Conservation (phyloP, 2,113 vertebrate genomes). For the Sander vitreus region DNA sequence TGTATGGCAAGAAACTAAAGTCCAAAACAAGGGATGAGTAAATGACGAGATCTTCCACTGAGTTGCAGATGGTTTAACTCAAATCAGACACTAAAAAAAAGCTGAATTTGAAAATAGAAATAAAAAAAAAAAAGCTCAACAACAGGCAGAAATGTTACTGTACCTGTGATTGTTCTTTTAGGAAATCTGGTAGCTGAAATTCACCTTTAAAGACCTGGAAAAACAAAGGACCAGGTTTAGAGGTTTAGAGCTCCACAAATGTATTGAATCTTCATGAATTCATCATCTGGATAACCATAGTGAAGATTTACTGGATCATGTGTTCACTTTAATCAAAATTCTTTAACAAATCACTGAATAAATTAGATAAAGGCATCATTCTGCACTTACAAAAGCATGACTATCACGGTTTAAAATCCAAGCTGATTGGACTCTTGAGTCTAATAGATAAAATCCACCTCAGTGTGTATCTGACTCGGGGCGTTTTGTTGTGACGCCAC, state of each 20-base stretch:
- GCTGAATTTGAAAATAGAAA: conserved; percentile 15
- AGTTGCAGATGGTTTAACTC: conserved; percentile 53
- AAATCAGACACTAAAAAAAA: conserved; percentile 40
- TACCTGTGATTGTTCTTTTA: conserved; percentile 97
- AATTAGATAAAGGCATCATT: not conserved
- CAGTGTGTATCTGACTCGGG: not conserved
- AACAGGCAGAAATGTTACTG: conserved; percentile 79
- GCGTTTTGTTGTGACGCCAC: not conserved
- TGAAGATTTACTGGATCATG: not conserved
- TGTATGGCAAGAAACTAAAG: conserved; percentile 35
- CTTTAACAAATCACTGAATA: not conserved
- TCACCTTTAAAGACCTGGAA: conserved; percentile 97
- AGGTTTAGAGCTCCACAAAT: conserved; percentile 52
- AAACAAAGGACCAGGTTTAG: conserved; percentile 84
- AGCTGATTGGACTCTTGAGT: not conserved
- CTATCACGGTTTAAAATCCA: not conserved
- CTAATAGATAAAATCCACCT: not conserved
- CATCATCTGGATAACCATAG: conserved; percentile 20
- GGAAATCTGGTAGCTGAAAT: conserved; percentile 98
- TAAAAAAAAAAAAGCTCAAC: conserved; percentile 38
- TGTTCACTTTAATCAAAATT: not conserved
- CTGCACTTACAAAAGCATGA: not conserved
- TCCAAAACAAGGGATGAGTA: conserved; percentile 46
- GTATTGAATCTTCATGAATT: conserved; percentile 1
- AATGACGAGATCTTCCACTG: conserved; percentile 36